Evolutionary conservation across 2,888 invertebrate species (phyloP), one percentile per base, ranked within the genome.

Genomic region (Caenorhabditis macrosperma): DNA sequence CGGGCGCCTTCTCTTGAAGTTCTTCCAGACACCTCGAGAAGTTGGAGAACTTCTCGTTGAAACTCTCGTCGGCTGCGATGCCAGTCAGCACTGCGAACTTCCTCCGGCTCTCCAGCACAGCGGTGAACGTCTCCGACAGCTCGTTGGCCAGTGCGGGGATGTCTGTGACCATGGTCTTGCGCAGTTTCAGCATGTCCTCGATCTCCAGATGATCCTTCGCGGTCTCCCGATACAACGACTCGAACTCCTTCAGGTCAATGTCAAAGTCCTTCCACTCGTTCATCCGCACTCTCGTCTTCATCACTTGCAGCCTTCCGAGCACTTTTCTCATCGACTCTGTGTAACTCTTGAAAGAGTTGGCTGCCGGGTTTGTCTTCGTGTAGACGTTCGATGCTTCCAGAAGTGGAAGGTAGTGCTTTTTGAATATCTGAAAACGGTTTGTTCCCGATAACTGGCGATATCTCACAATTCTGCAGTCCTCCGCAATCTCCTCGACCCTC

Each of bases 121-220:
- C 59, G 20, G 26, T 6, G 5, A 80, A 71, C 2, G 71, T 67
- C 46, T 79, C 66, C 2, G 68, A 26, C 0, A 79, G 35, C 26
- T 74, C 59, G 9, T 28, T 38, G 1, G 75, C 80, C 41, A 67
- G 38, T n/a, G 55, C 46, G 4, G 71, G 59, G 38, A 82, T 68
- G 52, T 86, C 87, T 2, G 78, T 76, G 5, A 84, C 77, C 63
- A 88, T 85, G 7, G 81, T 57, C 48, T 88, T 88, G 44, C 88
- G 64, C 41, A 86, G 63, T 69, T 87, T 88, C 48, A 88, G 69
- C 59, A 88, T 67, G 59, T 88, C 88, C 24, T 83, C 75, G 2
- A 88, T 78, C 44, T 85, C 82, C 30, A 82, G 64, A 69, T 84
- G 74, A 61, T 87, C 88, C 22, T 81, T 81, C 5, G 82, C 87